These are phyloP conservation scores for Argyrosomus japonicus DNA, from an alignment of 2,113 vertebrate genomes.

Conservation along the genomic window DNA sequence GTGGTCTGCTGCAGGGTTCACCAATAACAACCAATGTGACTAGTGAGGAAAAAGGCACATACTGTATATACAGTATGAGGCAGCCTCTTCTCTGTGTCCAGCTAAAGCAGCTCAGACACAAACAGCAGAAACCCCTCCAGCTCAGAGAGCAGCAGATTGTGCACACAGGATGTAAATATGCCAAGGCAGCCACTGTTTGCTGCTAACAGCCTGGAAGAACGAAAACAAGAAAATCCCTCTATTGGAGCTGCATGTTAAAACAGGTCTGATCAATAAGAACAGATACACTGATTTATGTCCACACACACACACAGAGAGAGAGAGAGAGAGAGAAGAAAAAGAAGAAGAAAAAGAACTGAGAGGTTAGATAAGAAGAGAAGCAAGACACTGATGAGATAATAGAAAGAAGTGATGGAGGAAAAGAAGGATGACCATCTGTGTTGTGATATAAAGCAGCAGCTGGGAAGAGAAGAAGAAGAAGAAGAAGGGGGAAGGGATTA, in stretches of 20 bases:
- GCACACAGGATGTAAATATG: background rate
- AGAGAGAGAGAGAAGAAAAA: background rate
- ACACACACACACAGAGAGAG: background rate
- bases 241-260: conserved; percentile 38
- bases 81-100: conserved; percentile 5
- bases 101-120: conserved; percentile 21
- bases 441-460: conserved; percentile 20
- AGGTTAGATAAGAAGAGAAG: background rate
- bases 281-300: conserved; percentile 42
- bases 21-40: background rate
- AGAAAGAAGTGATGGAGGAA: conserved; percentile 1
- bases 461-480: background rate
- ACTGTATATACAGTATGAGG: background rate
- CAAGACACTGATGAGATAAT: conserved; percentile 9
- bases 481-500: background rate
- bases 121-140: background rate
- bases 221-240: conserved; percentile 31
- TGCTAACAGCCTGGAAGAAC: conserved; percentile 16
- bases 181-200: conserved; percentile 20
- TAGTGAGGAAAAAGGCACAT: background rate
- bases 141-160: conserved; percentile 4
- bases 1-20: background rate
- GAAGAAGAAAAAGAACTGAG: background rate
- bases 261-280: conserved; percentile 50
- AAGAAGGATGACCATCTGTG: background rate